Base-by-base conservation (phyloP, 2,113 vertebrate genomes). In the Scatophagus argus region DNA sequence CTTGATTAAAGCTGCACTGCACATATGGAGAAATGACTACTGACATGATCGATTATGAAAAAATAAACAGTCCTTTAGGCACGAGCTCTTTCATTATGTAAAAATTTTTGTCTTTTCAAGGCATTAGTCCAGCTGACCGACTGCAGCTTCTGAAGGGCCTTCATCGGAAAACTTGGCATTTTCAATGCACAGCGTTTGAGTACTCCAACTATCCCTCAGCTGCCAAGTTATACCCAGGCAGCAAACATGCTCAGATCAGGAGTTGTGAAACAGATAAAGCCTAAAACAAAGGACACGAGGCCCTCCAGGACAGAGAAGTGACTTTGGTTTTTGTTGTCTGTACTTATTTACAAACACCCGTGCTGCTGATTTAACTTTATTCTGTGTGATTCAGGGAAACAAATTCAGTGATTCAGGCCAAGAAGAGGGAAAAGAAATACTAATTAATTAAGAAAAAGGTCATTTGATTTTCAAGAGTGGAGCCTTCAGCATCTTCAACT, bases 151-250 rank as follows among this genome's bases (percentile, higher is more conserved):
- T 86, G 81, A 84, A 82, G 72, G 85, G 56, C 82, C 83, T 77
- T 59, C 31, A 62, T 82, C 77, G 64, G 61, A 79, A 77, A 62
- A 81, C 56, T 62, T 85, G 84, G 67, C 82, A 85, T 91, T 90
- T 87, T 81, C 36, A 55, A 83, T 59, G 52, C 67, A 39, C 67
- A 59, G 43, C 31, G 51, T 77, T 70, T 73, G 51, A 59, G 56
- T 29, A 62, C 7, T 77, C 43, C 65, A 62, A 84, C 70, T 71
- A 60, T 64, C 46, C n/a, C 38, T 44, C 51, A 25, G 11, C 58
- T 72, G 69, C 64, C 81, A 81, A 74, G 60, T 74, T 54, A 67
- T n/a, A 47, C 38, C 43, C 34, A 16, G 31, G 16, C 25, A 46
- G 25, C 64, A 52, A 62, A 76, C 36, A 58, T 32, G 58, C 74